Evolutionary conservation across 2,888 invertebrate genomes (phyloP), one percentile per base, ranked within the genome.

Genomic region (Hermaeophaga mercurialis): DNA sequence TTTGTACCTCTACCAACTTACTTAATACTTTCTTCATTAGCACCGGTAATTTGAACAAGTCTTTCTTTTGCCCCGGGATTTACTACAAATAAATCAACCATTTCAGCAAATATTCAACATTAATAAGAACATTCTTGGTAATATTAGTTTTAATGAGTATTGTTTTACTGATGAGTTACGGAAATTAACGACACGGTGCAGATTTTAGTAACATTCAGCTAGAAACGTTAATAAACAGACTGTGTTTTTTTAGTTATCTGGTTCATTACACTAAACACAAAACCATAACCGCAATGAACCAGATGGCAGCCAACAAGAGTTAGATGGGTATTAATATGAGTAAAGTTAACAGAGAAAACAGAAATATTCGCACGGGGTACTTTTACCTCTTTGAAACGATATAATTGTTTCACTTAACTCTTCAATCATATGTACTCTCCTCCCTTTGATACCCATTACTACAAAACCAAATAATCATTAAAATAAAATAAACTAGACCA

Each of bases 361-460:
- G 28, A 48, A 48, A 50, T 7, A 28, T 39, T 24, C 34, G 24
- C 14, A 17, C 50, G 52, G 31, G 22, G 38, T 53, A 48, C 11
- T 79, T 85, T 87, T 93, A 95, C 95, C 95, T 94, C 95, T 89
- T 87, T 96, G 96, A 87, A 96, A 96, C 80, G 96, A 96, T 84
- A 96, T 96, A 80, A 96, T 94, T 78, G 96, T 96, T 84, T 95
- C 94, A 83, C 94, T 95, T 82, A 96, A 88, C 84, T 96, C 95
- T 85, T 96, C 96, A 81, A 96, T 96, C 90, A 96, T 94, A 85
- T 96, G 96, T 81, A 96, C 95, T 80, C 96, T 86, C 77, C 96
- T 87, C 79, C 96, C 96, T 84, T 95, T 95, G 87, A 96, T 95
- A 85, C 96, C 96, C 96, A 96, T 96, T 85, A 96, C 96, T 96